phyloP scores from a whole-genome alignment of 2,888 invertebrate species.

The Agapostemon virescens region DNA sequence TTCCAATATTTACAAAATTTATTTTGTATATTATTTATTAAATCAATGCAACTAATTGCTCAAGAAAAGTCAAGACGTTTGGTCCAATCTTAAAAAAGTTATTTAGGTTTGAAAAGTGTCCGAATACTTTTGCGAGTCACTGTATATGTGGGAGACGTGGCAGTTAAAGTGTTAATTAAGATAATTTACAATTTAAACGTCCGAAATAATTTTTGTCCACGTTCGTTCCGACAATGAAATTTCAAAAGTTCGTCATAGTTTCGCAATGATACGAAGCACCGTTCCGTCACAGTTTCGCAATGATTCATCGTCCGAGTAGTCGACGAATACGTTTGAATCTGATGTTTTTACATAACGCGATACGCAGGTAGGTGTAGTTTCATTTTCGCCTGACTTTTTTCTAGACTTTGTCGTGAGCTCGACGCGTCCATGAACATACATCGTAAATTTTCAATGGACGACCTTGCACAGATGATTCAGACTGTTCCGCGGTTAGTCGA shows the following conservation, averaged over 20 bases:
- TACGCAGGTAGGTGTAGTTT: neutral
- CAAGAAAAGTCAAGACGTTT: too few species aligned
- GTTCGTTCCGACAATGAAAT: too few species aligned
- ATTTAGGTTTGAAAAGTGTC: too few species aligned
- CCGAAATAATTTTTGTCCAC: neutral
- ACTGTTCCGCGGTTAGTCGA: constrained; percentile 19
- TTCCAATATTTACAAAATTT: too few species aligned
- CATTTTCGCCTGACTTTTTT: neutral
- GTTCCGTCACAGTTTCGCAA: neutral
- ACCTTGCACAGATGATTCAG: constrained; percentile 54
- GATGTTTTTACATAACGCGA: neutral
- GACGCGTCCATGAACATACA: neutral
- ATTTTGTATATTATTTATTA: too few species aligned
- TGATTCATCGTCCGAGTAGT: neutral
- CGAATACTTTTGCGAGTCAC: too few species aligned
- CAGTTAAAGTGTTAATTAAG: too few species aligned
- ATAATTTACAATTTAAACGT: too few species aligned
- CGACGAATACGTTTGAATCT: neutral
- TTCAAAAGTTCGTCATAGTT: neutral
- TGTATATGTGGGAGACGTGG: too few species aligned
- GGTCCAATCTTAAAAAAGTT: too few species aligned
- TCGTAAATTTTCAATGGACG: constrained; percentile 52
- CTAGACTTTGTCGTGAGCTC: neutral
- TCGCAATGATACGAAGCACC: neutral
- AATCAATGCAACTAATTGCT: too few species aligned